Base-by-base conservation (phyloP, 2,888 invertebrate genomes). In the Euphydryas editha region DNA sequence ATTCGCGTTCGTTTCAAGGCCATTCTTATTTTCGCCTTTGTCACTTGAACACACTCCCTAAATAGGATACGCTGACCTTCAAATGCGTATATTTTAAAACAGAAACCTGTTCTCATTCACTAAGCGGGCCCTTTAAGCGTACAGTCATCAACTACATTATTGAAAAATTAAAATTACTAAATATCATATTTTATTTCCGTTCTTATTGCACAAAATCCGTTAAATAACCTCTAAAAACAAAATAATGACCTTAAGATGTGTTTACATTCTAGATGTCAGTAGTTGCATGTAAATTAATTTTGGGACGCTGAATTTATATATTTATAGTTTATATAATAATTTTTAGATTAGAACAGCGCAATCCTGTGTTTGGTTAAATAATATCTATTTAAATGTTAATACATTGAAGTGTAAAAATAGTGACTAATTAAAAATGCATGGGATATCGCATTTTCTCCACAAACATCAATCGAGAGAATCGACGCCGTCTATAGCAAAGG, bases 371-470 rank as follows among this genome's bases (percentile, higher is more conserved):
- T 56, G 8, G 11, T n/a, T 51, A 24, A 17, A 13, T 46, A 56
- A 39, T 20, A 47, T 57, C 13, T 36, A 39, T 20, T 57, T 42
- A 36, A 37, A 30, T 61, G 17, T 18, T 13, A 8, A 30, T 54
- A 20, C 18, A 44, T 46, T 18, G 18, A n/a, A 56, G 13, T 44
- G 21, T 8, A 60, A 55, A 47, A 30, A n/a, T 11, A 49, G 56
- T 68, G 60, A 30, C 20, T 30, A 21, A 17, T 30, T 46, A 46
- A 69, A 68, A 44, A 74, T 75, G 72, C 69, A 66, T 47, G 71
- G 71, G n/a, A 59, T 94, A 49, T 81, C 92, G 57, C 86, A 93
- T 78, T 90, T 90, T 70, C 74, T 91, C 20, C 85, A 85, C 68
- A 90, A 88, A 75, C 83, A 86, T 59, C 78, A 81, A 57, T 83